Percentiles rank a stretch among this genome's conserved stretches.
Evolutionary conservation across 1,140 invertebrate genomes (phyloP).

Genomic region (Aphaenogaster ashmeadi): DNA sequence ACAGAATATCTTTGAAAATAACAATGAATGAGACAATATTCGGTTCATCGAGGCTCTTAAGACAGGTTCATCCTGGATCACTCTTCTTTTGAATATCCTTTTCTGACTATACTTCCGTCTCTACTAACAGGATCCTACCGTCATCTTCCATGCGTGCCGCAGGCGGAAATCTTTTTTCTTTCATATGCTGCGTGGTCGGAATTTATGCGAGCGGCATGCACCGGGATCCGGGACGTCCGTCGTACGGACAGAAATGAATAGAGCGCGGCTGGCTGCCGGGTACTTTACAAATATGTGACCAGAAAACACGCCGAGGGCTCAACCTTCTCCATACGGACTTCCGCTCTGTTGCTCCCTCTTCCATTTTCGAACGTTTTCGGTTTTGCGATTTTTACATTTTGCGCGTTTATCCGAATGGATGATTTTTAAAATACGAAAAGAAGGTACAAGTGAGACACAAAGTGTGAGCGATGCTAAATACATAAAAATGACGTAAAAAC

Average conservation of each 20-base stretch:
- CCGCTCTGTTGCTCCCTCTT: not conserved
- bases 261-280: slow-evolving; percentile 77
- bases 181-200: slow-evolving; percentile 78
- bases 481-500: not conserved
- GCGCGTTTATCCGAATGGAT: slow-evolving; percentile 19
- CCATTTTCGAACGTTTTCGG: slow-evolving; percentile 23
- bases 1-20: slow-evolving; percentile 14
- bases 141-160: slow-evolving; percentile 26
- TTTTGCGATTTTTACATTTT: slow-evolving; percentile 47
- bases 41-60: slow-evolving; percentile 64
- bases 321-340: slow-evolving; percentile 26
- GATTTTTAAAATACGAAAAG: not conserved
- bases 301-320: slow-evolving; percentile 81
- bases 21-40: slow-evolving; percentile 47
- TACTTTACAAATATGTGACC: slow-evolving; percentile 85
- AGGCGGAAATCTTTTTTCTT: slow-evolving; percentile 73
- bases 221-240: slow-evolving; percentile 69
- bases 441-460: not conserved
- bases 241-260: slow-evolving; percentile 82
- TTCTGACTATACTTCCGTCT: slow-evolving; percentile 50
- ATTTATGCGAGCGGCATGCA: slow-evolving; percentile 81
- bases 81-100: slow-evolving; percentile 36
- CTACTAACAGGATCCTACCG: slow-evolving; percentile 35
- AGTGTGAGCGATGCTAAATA: not conserved
- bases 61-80: slow-evolving; percentile 63